These are phyloP conservation scores for Temnothorax unifasciatus DNA, from an alignment of 2,888 invertebrate genomes.

Conservation along the genomic window DNA sequence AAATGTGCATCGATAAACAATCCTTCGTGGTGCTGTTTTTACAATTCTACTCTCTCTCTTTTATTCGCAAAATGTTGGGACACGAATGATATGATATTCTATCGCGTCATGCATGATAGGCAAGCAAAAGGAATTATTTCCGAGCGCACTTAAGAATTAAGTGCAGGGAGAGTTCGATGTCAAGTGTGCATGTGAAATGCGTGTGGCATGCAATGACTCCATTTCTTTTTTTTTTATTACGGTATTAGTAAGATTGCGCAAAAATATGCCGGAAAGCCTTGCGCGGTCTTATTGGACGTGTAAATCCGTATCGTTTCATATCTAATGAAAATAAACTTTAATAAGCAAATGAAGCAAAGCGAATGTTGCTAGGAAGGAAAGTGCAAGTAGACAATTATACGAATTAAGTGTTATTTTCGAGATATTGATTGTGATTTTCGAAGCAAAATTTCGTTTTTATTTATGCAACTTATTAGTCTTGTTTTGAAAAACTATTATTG, in stretches of 20 bases:
- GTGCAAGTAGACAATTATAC: neutral
- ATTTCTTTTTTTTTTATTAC: conserved; percentile 38
- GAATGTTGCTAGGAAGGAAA: neutral
- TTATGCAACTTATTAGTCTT: neutral
- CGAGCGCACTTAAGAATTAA: conserved; percentile 31
- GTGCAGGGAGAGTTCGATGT: conserved; percentile 45
- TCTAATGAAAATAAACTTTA: neutral
- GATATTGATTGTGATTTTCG: neutral
- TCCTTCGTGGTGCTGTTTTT: neutral
- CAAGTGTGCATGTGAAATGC: conserved; percentile 47
- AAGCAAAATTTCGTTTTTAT: neutral
- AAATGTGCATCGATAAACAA: neutral
- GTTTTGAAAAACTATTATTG: neutral
- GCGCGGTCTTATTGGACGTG: neutral
- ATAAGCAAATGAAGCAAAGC: neutral
- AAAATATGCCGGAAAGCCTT: conserved; percentile 4
- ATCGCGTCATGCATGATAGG: conserved; percentile 40
- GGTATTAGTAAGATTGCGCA: conserved; percentile 17
- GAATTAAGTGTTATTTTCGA: neutral
- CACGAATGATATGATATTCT: conserved; percentile 10
- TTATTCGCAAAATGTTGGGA: conserved; percentile 7
- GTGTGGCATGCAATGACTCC: conserved; percentile 19
- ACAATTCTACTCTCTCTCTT: neutral
- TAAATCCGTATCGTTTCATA: neutral
- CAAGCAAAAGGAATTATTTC: conserved; percentile 37